Base-by-base conservation (phyloP, 37 sponge, comb jelly and placozoan species). In the Agelas oroides region DNA sequence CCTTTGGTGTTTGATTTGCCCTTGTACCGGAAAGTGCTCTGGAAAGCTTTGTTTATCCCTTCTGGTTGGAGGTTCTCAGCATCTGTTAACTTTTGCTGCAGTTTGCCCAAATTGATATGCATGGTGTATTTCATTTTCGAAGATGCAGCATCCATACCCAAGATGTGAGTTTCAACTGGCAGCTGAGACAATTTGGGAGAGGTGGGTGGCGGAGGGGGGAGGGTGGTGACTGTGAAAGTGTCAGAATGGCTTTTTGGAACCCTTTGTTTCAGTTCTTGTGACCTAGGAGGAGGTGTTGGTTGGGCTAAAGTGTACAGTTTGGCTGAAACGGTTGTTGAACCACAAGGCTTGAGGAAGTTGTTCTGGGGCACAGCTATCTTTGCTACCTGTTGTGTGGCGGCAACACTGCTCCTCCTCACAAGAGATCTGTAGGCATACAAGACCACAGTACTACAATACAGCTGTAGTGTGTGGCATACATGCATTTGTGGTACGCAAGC, bases 201-300 rank as follows among this genome's bases (percentile, higher is more conserved):
- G 37, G 35, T 32, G 38, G 86, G 76, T 0, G 86, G 86, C 11
- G 76, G 77, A 64, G 84, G 76, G 70, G 33, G 27, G 25, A 46
- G 55, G 55, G 36, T 68, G 12, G 30, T 46, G 53, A 46, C 17
- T 6, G 52, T 39, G 24, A 13, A 55, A 21, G 27, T 21, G 30
- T 36, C 36, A 1, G 38, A 55, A 24, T 32, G 59, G 56, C 24
- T 74, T 46, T 41, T 52, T 40, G 1, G 12, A 14, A 28, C 13
- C 5, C n/a, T 25, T 14, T 40, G 40, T 17, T 46, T 46, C 54
- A 6, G 24, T 46, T 46, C 46, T 46, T 8, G 46, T 46, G 46
- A 46, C 46, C 8, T 46, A 8, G 46, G 8, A 8, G 46, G 46
- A 12, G 46, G 3, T 3, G 46, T 46, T 46, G 46, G 46, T 8